Base-by-base conservation (phyloP, 2,113 vertebrate genomes). In the Cyprinus carpio region DNA sequence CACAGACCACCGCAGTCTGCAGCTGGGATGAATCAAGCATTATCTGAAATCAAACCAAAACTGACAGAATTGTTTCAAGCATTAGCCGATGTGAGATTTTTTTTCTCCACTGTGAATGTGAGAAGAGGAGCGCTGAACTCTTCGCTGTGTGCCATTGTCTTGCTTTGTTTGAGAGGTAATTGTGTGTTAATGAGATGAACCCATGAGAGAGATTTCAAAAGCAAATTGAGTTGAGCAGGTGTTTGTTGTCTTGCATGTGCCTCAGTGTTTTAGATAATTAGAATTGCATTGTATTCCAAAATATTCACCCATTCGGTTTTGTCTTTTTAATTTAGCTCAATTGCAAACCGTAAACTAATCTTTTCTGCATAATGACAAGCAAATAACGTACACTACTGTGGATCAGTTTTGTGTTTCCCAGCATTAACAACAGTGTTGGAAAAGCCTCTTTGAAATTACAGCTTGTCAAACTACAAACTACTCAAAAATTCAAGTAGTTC, bases 241-340 rank as follows among this genome's bases (percentile, higher is more conserved):
- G 84, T 74, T 82, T 83, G 77, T 80, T 72, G 84, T 85, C 65
- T 71, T 85, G 46, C 46, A 67, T 84, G 75, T 84, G 83, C 83
- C 56, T 56, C 62, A 67, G 60, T 69, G 60, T 84, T 83, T 78
- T 29, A 16, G 77, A 81, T 87, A 82, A 85, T 87, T 82, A 85
- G 64, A 34, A 72, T 83, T 71, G 69, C 78, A 46, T 37, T 46
- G 58, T 81, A 81, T 69, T 51, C 34, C 25, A 67, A 81, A 81
- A 82, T 72, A 84, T 51, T 81, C 34, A 60, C 51, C 65, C 60
- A 81, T 81, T 27, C 71, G n/a, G 27, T 65, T 64, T 56, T 82
- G 60, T 84, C 81, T 62, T 51, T 84, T n/a, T 65, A 37, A 58
- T 87, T 77, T 71, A 40, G 64, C 84, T 69, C 76, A 71, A 85